A percentile compares a stretch with the other conserved stretches of the same genome.
These are phyloP conservation scores for Scaptomyza cyrtandrae DNA, from an alignment of 2,888 invertebrate species.

Conservation along the genomic window DNA sequence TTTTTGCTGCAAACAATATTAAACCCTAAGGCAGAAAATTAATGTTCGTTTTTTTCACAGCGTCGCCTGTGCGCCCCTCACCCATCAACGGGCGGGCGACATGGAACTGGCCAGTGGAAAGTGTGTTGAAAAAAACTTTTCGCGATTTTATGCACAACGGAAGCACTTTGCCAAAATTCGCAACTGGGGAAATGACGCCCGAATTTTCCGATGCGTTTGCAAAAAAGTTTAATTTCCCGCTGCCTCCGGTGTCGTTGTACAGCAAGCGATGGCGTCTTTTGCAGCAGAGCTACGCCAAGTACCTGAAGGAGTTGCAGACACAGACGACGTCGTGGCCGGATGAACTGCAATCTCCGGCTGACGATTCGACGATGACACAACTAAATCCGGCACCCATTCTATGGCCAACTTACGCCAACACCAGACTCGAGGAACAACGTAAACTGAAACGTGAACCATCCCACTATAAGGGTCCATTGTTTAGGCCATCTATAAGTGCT, in stretches of 20 bases:
- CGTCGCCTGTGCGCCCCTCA: slow-evolving; percentile 50
- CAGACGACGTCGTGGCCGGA: slow-evolving; percentile 46
- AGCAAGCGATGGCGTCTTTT: slow-evolving; percentile 28
- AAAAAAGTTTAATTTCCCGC: slow-evolving; percentile 47
- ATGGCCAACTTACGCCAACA: slow-evolving; percentile 36
- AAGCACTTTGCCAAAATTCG: slow-evolving; percentile 63
- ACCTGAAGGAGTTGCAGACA: slow-evolving; percentile 46
- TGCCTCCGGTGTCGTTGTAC: slow-evolving; percentile 45
- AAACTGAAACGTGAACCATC: slow-evolving; percentile 62
- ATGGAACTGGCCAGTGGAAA: slow-evolving; percentile 42
- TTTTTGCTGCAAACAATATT: slow-evolving; percentile 17
- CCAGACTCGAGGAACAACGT: slow-evolving; percentile 7
- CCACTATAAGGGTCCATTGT: slow-evolving; percentile 38
- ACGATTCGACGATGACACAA: slow-evolving; percentile 7
- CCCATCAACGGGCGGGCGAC: slow-evolving; percentile 16
- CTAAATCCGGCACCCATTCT: slow-evolving; percentile 36
- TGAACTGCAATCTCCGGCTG: slow-evolving; percentile 67
- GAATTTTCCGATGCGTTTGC: slow-evolving; percentile 33
- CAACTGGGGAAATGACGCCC: slow-evolving; percentile 52
- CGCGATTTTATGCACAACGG: slow-evolving; percentile 47
- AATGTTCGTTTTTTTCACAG: slow-evolving; percentile 40
- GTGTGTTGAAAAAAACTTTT: slow-evolving; percentile 17
- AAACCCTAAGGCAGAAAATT: slow-evolving; percentile 43
- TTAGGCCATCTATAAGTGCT: slow-evolving; percentile 83
- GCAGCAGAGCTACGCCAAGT: slow-evolving; percentile 30